These are phyloP conservation scores for Acleris emargana DNA, from an alignment of 2,888 invertebrate species.

Conservation along the genomic window DNA sequence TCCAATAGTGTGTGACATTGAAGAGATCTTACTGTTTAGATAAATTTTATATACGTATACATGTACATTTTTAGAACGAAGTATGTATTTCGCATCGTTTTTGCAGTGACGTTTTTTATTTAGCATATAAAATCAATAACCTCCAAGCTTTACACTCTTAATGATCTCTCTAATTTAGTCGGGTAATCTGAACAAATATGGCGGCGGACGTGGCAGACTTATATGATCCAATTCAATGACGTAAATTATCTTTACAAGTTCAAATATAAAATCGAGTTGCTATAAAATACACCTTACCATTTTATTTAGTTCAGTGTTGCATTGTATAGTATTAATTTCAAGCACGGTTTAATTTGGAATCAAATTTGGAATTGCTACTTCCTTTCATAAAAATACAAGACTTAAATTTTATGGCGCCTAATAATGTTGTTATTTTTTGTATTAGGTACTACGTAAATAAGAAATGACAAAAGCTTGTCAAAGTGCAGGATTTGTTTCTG, in stretches of 20 bases:
- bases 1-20: conserved; percentile 15
- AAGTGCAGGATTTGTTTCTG: no score
- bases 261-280: not conserved
- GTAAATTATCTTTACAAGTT: conserved; percentile 32
- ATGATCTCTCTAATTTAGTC: conserved; percentile 52
- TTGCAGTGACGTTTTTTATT: conserved; percentile 24
- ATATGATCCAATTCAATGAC: conserved; percentile 44
- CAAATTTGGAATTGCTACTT: no score
- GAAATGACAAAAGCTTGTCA: no score
- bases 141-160: conserved; percentile 21
- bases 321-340: no score
- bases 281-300: no score
- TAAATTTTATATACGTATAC: conserved; percentile 4
- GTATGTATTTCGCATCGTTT: conserved; percentile 7
- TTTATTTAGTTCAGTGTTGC: no score
- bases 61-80: conserved; percentile 8
- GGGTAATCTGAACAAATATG: conserved; percentile 64
- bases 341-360: no score
- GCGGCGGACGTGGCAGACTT: conserved; percentile 53
- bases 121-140: conserved; percentile 25
- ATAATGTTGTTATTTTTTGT: no score
- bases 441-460: no score
- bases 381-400: no score
- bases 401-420: no score
- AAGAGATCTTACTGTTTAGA: not conserved